phyloP scores from a whole-genome alignment of 2,888 invertebrate species.

The Alviniconcha strummeri region DNA sequence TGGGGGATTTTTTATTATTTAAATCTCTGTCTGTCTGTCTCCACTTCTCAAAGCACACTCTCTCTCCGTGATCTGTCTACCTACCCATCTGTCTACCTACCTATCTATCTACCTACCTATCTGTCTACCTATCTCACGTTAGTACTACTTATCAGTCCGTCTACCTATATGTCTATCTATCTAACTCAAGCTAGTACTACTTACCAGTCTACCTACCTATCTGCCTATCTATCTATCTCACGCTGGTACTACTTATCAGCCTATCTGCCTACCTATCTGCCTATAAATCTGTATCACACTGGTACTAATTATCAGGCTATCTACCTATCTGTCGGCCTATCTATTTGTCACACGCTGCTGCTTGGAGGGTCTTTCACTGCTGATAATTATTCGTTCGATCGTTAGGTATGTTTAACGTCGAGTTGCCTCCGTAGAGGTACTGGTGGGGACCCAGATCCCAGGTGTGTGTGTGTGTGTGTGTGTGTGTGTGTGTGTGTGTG shows the following conservation, averaged over 20 bases:
- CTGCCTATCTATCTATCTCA: neutral
- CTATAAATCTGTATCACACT: neutral
- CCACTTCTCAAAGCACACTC: too few species aligned
- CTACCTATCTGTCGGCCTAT: too few species aligned
- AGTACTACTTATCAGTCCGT: neutral
- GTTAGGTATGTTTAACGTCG: too few species aligned
- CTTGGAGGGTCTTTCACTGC: too few species aligned
- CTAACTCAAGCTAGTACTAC: neutral
- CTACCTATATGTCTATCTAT: conserved; percentile 1
- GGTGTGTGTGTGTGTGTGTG: neutral
- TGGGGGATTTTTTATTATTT: too few species aligned
- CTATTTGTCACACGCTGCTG: too few species aligned
- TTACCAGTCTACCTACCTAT: neutral
- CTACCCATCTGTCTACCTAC: neutral
- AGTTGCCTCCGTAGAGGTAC: too few species aligned
- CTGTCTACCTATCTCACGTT: neutral
- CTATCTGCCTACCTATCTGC: neutral
- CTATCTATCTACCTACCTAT: neutral
- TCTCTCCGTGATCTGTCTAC: neutral
- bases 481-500: conserved; percentile 4
- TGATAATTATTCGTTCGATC: too few species aligned
- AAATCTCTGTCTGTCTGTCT: too few species aligned
- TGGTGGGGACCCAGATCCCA: too few species aligned
- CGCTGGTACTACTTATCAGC: too few species aligned
- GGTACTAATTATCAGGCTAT: neutral